Evolutionary conservation across 2,888 invertebrate species (phyloP), one percentile per base, ranked within the genome.

Genomic region (Caenorhabditis sp.): DNA sequence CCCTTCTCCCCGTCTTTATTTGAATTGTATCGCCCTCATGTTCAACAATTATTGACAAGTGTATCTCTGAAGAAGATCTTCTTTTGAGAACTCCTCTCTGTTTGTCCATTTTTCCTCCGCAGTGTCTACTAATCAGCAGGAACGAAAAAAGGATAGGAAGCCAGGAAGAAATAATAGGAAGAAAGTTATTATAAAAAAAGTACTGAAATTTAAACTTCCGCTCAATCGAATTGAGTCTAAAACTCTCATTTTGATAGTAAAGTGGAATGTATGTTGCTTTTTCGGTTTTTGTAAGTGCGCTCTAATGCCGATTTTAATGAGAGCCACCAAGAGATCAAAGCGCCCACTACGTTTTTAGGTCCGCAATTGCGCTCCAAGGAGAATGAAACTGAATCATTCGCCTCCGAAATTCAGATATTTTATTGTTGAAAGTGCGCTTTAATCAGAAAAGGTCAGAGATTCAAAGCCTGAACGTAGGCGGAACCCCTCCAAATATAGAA

Each of bases 11-110:
- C n/a, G n/a, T 58, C 66, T 75, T 12, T 54, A 58, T 75, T 75
- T 75, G 75, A 66, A 35, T 66, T 66, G 75, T 63, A 74, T 64
- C 64, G 56, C 26, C 56, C 66, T 75, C 54, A 64, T 75, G 75
- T 75, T 75, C 66, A 35, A 49, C 58, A 56, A n/a, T 12, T 74
- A 74, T 74, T 74, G 73, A 74, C 73, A 75, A 75, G 28, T 61
- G 75, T 74, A 74, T 74, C 31, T 31, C 31, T 64, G 63, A 41
- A 51, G 64, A 28, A 54, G 26, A 54, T 54, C 54, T 47, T 47
- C 26, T 54, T 26, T 14, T 26, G 38, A 38, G 54, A 16, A 54
- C 26, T 26, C 24, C 14, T 19, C 64, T 41, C 61, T 77, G 10
- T 77, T 77, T 77, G 69, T 77, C 47, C 69, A 31, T 63, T 59